These are phyloP conservation scores for Phylloscopus trochiloides DNA, from an alignment of 2,113 vertebrate genomes.

Conservation along the genomic window DNA sequence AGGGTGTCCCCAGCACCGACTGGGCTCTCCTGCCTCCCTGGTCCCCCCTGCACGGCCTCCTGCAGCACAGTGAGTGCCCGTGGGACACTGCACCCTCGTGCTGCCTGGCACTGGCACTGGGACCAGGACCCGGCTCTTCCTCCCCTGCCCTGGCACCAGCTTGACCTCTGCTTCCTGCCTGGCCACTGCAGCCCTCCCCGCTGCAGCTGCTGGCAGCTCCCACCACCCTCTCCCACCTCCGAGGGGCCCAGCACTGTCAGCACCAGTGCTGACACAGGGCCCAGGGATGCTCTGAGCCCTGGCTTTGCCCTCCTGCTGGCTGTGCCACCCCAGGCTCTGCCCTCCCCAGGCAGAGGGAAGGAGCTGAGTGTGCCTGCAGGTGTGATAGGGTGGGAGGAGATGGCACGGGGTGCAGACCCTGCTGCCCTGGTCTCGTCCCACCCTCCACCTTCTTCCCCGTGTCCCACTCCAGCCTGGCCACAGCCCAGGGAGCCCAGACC, in stretches of 20 bases:
- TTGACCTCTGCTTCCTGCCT: no score
- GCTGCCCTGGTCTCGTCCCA: neutral
- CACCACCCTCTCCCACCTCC: fast-evolving
- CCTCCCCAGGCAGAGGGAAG: neutral
- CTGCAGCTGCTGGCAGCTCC: neutral
- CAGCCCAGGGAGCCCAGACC: neutral
- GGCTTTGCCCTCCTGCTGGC: neutral
- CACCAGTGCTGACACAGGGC: fast-evolving
- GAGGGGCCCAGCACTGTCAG: fast-evolving
- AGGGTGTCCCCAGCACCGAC: fast-evolving
- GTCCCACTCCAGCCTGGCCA: neutral
- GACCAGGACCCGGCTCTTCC: neutral
- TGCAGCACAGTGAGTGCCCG: neutral
- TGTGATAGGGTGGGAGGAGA: neutral
- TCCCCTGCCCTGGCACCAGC: neutral
- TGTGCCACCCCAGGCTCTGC: neutral
- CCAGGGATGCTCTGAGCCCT: neutral
- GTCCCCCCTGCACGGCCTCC: fast-evolving
- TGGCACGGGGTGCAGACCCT: neutral
- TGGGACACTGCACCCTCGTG: fast-evolving
- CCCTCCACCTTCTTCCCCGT: neutral
- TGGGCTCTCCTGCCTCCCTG: neutral
- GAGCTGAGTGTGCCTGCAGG: fast-evolving
- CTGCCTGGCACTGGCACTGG: neutral
- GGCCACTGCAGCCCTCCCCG: fast-evolving